phyloP scores from a whole-genome alignment of 2,888 invertebrate genomes.

The Amphipyra berbera region DNA sequence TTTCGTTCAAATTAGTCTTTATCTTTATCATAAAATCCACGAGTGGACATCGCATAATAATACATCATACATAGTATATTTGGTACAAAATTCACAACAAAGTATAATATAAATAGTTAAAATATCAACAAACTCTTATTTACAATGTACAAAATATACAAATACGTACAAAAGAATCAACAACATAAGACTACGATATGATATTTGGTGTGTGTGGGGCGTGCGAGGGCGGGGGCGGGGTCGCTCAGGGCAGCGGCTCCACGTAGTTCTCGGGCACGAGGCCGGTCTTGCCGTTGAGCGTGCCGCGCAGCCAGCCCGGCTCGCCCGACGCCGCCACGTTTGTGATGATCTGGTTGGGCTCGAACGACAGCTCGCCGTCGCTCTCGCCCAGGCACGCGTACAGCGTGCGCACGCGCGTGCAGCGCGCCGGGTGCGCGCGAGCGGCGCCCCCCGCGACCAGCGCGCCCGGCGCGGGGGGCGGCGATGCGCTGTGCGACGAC shows the following conservation, averaged over 20 bases:
- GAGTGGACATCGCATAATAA: slow-evolving; percentile 61
- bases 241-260: slow-evolving; percentile 93
- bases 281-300: slow-evolving; percentile 96
- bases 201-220: slow-evolving; percentile 55
- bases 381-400: slow-evolving; percentile 99
- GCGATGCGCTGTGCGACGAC: slow-evolving; percentile 88
- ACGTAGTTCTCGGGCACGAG: slow-evolving; percentile 99
- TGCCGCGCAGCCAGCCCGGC: slow-evolving; percentile 99
- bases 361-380: slow-evolving; percentile 98
- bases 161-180: slow-evolving; percentile 82
- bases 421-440: background rate
- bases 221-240: background rate
- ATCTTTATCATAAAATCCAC: slow-evolving; percentile 56
- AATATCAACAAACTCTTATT: slow-evolving; percentile 87
- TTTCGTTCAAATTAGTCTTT: slow-evolving; percentile 60
- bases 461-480: slow-evolving; percentile 66
- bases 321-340: slow-evolving; percentile 98
- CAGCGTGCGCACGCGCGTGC: slow-evolving; percentile 96
- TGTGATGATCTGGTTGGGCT: slow-evolving; percentile 99
- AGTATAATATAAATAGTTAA: slow-evolving; percentile 88
- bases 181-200: slow-evolving; percentile 75
- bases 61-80: slow-evolving; percentile 78
- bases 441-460: slow-evolving; percentile 3
- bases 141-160: slow-evolving; percentile 88
- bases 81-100: slow-evolving; percentile 89